phyloP scores from a whole-genome alignment of 2,888 invertebrate genomes.

The Dorcus parallelipipedus region DNA sequence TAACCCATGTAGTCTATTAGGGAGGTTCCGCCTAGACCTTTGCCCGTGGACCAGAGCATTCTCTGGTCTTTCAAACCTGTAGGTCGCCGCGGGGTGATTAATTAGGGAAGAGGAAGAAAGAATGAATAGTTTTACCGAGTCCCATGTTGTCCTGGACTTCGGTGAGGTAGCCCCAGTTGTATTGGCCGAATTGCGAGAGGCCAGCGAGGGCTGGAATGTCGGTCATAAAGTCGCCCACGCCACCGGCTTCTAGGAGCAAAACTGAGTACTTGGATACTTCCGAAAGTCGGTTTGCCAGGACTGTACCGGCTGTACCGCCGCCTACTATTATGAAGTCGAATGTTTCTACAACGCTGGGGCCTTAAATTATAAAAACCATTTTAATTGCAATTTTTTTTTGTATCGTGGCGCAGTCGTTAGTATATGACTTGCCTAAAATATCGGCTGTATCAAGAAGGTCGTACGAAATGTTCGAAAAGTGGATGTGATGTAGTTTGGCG shows the following conservation, averaged over 20 bases:
- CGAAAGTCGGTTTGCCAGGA: constrained; percentile 49
- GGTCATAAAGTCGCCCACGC: constrained; percentile 46
- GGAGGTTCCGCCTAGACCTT: constrained; percentile 63
- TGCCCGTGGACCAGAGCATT: constrained; percentile 44
- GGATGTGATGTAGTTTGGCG: no score
- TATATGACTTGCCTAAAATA: no score
- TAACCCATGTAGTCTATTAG: constrained; percentile 66
- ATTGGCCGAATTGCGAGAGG: constrained; percentile 53
- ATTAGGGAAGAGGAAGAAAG: no score
- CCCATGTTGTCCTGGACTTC: constrained; percentile 51
- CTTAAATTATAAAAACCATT: no score
- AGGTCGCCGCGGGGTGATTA: no score
- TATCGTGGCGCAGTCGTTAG: no score
- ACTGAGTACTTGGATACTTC: constrained; percentile 43
- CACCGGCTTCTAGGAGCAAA: constrained; percentile 41
- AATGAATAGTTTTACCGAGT: constrained; percentile 31
- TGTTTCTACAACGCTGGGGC: background rate
- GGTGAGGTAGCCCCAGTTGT: constrained; percentile 55
- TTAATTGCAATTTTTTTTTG: no score
- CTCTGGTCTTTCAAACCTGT: no score
- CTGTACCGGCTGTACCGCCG: constrained; percentile 52
- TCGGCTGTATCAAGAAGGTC: no score
- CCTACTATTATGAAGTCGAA: constrained; percentile 53
- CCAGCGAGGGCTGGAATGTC: constrained; percentile 55
- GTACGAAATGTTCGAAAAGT: no score